Evolutionary conservation across 2,113 vertebrate species (phyloP).

Genomic region (Numenius arquata): DNA sequence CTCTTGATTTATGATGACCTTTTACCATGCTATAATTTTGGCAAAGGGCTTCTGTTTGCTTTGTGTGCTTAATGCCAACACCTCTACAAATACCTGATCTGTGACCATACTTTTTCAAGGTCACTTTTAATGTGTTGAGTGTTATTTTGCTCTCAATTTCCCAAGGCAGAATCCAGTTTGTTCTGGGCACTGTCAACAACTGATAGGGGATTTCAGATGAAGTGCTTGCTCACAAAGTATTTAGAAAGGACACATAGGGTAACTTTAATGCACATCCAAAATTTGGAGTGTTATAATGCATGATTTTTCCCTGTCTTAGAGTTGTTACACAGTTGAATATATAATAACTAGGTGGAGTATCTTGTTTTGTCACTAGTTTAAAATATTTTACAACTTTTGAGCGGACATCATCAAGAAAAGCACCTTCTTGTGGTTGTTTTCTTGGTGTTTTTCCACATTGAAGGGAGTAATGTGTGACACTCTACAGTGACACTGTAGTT

Average conservation of each 20-base stretch:
- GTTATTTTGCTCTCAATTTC: constrained; percentile 9
- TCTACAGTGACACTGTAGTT: neutral
- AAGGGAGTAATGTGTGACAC: neutral
- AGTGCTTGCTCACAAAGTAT: neutral
- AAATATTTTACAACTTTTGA: neutral
- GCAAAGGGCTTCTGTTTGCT: neutral
- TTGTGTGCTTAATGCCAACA: neutral
- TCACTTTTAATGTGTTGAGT: neutral
- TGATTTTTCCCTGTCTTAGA: neutral
- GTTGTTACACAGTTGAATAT: neutral
- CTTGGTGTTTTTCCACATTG: neutral
- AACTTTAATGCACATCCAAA: neutral
- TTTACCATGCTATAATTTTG: neutral
- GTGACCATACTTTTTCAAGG: neutral
- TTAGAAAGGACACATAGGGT: neutral
- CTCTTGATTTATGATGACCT: neutral
- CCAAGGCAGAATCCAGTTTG: constrained; percentile 1
- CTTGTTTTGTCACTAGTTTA: neutral
- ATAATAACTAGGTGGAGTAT: neutral
- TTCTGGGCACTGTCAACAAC: neutral
- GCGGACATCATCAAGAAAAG: neutral
- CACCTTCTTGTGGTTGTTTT: neutral
- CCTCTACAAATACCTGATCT: neutral
- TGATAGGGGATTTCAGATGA: neutral
- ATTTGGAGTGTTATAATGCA: neutral